phyloP scores from a whole-genome alignment of 2,888 invertebrate genomes.

The Acleris sparsana region DNA sequence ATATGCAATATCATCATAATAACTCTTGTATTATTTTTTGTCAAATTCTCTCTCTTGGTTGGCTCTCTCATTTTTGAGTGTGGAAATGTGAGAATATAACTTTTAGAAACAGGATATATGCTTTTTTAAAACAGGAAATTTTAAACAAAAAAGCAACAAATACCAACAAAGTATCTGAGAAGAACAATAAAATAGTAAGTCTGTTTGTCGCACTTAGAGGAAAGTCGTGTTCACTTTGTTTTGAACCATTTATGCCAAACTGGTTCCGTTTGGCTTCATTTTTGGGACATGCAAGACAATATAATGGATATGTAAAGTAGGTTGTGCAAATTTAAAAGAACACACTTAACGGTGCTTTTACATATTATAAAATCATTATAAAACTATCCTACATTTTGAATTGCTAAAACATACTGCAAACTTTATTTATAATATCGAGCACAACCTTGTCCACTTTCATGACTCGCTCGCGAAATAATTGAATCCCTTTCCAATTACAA shows the following conservation, averaged over 20 bases:
- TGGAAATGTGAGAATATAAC: too few relatives aligned
- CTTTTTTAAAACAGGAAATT: background rate
- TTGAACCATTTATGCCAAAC: constrained; percentile 10
- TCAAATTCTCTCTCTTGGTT: too few relatives aligned
- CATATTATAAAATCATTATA: too few relatives aligned
- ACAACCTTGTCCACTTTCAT: background rate
- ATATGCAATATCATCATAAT: too few relatives aligned
- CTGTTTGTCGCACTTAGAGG: constrained; percentile 23
- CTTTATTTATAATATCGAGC: background rate
- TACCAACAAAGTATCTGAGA: constrained; percentile 7
- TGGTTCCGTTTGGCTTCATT: constrained; percentile 9
- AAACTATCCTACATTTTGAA: too few relatives aligned
- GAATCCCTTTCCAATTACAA: constrained; percentile 3
- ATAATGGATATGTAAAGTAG: constrained; percentile 12
- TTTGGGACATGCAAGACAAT: constrained; percentile 16
- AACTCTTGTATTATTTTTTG: too few relatives aligned
- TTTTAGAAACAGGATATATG: background rate
- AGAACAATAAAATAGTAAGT: constrained; percentile 21
- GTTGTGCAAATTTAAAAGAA: constrained; percentile 8
- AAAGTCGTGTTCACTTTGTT: constrained; percentile 27
- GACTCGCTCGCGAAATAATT: background rate
- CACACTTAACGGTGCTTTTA: background rate
- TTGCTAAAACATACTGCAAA: too few relatives aligned
- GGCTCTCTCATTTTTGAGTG: too few relatives aligned
- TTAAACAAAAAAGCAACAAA: constrained; percentile 10